Conservation (phyloP, 2,888 invertebrate genomes). For the Lordiphosa andalusiaca region DNA sequence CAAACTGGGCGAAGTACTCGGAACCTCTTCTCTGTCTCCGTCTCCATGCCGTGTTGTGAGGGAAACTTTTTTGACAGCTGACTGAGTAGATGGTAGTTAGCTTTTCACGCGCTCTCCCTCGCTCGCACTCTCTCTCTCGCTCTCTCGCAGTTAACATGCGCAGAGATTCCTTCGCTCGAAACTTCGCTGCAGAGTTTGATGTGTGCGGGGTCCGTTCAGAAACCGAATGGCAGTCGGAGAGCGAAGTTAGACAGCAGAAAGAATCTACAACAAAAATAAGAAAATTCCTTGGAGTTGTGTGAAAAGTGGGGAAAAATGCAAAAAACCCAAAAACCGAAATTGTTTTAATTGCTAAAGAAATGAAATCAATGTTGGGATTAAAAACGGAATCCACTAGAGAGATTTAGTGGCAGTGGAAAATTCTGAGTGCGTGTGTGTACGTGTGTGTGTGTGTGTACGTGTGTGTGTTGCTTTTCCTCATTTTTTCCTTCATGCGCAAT, state of each 20-base stretch:
- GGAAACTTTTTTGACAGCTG: conserved; percentile 55
- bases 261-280: conserved; percentile 30
- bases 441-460: conserved; percentile 49
- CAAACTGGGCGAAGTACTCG: conserved; percentile 23
- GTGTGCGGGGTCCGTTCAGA: conserved; percentile 36
- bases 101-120: conserved; percentile 45
- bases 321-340: conserved; percentile 1
- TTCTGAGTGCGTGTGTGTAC: conserved; percentile 26
- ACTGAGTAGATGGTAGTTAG: conserved; percentile 29
- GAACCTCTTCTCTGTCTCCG: conserved; percentile 1
- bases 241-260: conserved; percentile 50
- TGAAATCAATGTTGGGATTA: conserved; percentile 8
- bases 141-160: conserved; percentile 39
- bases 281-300: conserved; percentile 14
- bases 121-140: conserved; percentile 10
- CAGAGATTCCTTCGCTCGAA: conserved; percentile 33
- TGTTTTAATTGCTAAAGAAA: conserved; percentile 9
- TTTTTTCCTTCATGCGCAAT: conserved; percentile 65
- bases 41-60: not conserved
- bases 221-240: conserved; percentile 65
- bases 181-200: conserved; percentile 67
- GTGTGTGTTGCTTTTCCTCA: conserved; percentile 50
- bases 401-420: conserved; percentile 23
- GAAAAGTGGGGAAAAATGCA: conserved; percentile 7
- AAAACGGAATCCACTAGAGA: conserved; percentile 1